Evolutionary conservation across 2,797 vertebrate genomes (phyloP), one percentile per base, ranked within the genome.

Genomic region (Hybognathus amarus): DNA sequence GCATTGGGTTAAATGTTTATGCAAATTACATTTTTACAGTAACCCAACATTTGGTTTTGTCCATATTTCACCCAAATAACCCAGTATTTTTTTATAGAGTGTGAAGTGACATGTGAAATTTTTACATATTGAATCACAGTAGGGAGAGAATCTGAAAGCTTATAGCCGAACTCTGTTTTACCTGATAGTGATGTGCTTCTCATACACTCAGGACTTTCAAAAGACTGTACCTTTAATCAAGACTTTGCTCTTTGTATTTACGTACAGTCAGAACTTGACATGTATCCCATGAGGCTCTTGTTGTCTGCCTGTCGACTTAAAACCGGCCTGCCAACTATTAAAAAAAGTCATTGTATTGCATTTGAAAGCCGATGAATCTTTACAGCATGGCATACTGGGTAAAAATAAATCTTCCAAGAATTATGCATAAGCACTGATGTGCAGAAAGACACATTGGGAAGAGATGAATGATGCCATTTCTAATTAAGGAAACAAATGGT

Each of bases 271-370:
- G 33, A 76, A 67, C 12, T 63, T 76, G 47, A 75, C 38, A 66
- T 50, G 30, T 18, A 22, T 82, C 59, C 45, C 70, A 80, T 13
- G 61, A 38, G 71, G 80, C 4, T 6, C 15, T 54, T 75, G 80
- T 75, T 82, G 22, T 82, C 69, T 66, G 30, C 70, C 33, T 56
- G 71, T 83, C 73, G 63, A 45, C 68, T 47, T 73, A 81, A 73
- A 63, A 67, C 70, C 17, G 2, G 45, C 30, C 70, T 75, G 70
- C 70, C 70, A 82, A 74, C 42, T 6, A 22, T 40, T 4, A 66
- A 66, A 68, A 66, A 54, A 68, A 52, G 47, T 22, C n/a, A 38
- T 22, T 36, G 40, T 11, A 81, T 24, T 73, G 22, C 42, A 42
- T 54, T 75, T 67, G 24, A 82, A 4, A 15, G 17, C 50, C 5